A percentile compares a stretch with the other conserved stretches of the same genome.
These are phyloP conservation scores for Microctonus brassicae DNA, from an alignment of 2,888 invertebrate genomes.

Conservation along the genomic window DNA sequence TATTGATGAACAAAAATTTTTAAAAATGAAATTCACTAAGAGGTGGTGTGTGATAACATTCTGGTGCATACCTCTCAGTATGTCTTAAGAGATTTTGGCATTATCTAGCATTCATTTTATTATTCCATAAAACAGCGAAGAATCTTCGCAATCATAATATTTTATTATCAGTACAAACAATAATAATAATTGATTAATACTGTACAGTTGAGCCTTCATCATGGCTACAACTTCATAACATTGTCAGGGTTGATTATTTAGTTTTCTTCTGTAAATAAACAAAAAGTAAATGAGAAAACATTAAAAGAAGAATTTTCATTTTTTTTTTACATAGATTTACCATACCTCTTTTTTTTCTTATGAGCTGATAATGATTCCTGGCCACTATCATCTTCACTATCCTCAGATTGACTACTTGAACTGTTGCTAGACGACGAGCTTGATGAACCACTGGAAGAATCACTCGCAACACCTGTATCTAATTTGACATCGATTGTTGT, in stretches of 20 bases:
- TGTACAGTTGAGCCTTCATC: conserved; percentile 69
- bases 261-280: conserved; percentile 65
- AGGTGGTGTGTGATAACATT: no score
- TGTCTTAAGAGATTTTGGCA: conserved; percentile 57
- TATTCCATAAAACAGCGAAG: conserved; percentile 61
- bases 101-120: conserved; percentile 70
- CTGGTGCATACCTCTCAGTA: not conserved
- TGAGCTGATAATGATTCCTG: conserved; percentile 91
- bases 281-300: conserved; percentile 3
- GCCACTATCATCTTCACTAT: conserved; percentile 83
- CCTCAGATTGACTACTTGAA: conserved; percentile 76
- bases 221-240: conserved; percentile 62
- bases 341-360: conserved; percentile 80
- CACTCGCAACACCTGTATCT: conserved; percentile 92
- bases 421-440: conserved; percentile 82
- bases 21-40: no score
- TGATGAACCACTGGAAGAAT: conserved; percentile 89
- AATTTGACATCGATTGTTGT: conserved; percentile 87
- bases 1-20: not conserved
- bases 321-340: conserved; percentile 16
- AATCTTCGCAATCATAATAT: conserved; percentile 65
- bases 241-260: conserved; percentile 68
- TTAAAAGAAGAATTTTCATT: not conserved
- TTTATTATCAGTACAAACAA: conserved; percentile 67
- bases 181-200: conserved; percentile 68